Conservation (phyloP, 2,113 vertebrate genomes). For the Tyrannus savana region DNA sequence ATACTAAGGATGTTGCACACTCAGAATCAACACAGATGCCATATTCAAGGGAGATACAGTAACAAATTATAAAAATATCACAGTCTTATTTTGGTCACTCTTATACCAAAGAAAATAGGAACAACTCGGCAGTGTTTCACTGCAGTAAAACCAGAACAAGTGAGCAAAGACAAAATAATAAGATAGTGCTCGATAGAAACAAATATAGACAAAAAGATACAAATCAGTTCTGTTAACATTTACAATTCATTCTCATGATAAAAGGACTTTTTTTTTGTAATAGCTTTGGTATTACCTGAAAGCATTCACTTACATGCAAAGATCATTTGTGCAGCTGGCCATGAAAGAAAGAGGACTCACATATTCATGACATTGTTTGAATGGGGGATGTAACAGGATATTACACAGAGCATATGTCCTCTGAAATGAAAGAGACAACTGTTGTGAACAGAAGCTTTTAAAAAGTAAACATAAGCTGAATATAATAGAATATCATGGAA, state of each 20-base stretch:
- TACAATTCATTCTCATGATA: neutral
- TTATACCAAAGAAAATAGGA: neutral
- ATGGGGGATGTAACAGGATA: constrained; percentile 81
- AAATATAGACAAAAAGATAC: neutral
- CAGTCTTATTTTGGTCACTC: neutral
- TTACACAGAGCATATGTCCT: constrained; percentile 81
- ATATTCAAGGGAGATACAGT: neutral
- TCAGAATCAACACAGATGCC: neutral
- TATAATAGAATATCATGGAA: neutral
- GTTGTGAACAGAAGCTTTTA: neutral
- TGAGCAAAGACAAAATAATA: neutral
- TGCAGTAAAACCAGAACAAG: neutral
- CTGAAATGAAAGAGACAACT: constrained; percentile 66
- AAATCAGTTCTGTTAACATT: neutral
- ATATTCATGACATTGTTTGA: constrained; percentile 88
- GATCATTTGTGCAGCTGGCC: constrained; percentile 93
- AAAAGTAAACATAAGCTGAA: neutral
- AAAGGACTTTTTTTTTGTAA: neutral
- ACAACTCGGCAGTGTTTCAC: neutral
- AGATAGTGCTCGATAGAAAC: neutral
- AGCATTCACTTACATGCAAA: constrained; percentile 88
- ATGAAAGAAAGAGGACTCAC: constrained; percentile 92
- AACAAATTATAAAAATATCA: neutral
- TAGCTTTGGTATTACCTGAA: neutral
- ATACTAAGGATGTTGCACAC: neutral